phyloP scores from a whole-genome alignment of 2,888 invertebrate genomes.

The Melanchra persicariae region DNA sequence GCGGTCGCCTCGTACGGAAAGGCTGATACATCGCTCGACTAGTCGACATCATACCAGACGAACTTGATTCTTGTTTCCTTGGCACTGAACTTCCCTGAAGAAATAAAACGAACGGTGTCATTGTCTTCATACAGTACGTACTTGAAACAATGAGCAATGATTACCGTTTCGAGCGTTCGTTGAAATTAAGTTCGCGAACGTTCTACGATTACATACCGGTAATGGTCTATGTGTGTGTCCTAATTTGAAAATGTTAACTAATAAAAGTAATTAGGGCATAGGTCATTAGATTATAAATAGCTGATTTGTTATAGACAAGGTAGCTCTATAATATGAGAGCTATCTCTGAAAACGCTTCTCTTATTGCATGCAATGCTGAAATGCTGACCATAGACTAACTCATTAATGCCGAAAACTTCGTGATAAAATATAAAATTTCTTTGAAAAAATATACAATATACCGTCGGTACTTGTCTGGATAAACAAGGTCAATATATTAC shows the following conservation, averaged over 20 bases:
- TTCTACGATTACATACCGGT: slow-evolving; percentile 17
- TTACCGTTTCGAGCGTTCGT: slow-evolving; percentile 66
- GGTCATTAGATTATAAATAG: slow-evolving; percentile 10
- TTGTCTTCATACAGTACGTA: slow-evolving; percentile 67
- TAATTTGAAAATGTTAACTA: background rate
- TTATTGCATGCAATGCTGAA: too few relatives aligned
- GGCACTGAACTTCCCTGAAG: slow-evolving; percentile 61
- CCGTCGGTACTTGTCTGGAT: slow-evolving; percentile 7
- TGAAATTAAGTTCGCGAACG: slow-evolving; percentile 40
- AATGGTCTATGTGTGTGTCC: slow-evolving; percentile 17
- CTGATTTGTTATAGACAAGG: background rate
- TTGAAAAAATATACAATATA: slow-evolving; percentile 8
- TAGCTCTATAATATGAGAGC: background rate
- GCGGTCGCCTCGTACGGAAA: slow-evolving; percentile 28
- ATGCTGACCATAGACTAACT: too few relatives aligned
- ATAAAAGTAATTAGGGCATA: slow-evolving; percentile 4
- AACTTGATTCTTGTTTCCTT: slow-evolving; percentile 60
- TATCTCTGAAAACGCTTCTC: background rate
- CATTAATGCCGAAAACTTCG: background rate
- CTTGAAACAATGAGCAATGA: slow-evolving; percentile 72
- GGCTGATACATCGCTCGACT: slow-evolving; percentile 42
- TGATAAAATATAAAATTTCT: background rate
- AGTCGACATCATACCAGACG: slow-evolving; percentile 26
- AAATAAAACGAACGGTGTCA: slow-evolving; percentile 69
- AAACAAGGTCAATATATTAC: slow-evolving; percentile 53